Percentiles rank a stretch among this genome's conserved stretches.
These are phyloP conservation scores for Drosophila santomea DNA, from an alignment of 1,140 invertebrate species.

Conservation along the genomic window DNA sequence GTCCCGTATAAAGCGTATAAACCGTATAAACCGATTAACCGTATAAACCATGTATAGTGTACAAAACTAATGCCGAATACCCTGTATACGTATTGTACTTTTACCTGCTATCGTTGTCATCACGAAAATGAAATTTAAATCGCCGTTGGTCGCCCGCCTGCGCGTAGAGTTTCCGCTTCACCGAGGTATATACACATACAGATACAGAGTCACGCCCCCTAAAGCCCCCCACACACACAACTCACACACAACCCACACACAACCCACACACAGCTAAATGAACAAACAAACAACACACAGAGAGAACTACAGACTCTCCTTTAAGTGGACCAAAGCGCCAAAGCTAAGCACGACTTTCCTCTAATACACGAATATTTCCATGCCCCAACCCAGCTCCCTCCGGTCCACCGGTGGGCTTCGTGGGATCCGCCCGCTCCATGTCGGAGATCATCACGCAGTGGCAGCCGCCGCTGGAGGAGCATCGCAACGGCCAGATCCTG, in stretches of 20 bases:
- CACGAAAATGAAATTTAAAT: constrained; percentile 37
- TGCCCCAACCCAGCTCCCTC: constrained; percentile 89
- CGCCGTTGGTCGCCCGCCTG: constrained; percentile 60
- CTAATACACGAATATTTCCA: constrained; percentile 1
- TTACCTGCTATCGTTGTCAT: constrained; percentile 75
- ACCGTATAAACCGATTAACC: no score
- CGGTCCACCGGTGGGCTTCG: constrained; percentile 94
- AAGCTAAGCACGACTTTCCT: not conserved
- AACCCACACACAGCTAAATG: not conserved
- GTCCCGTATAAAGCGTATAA: constrained; percentile 1
- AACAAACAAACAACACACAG: not conserved
- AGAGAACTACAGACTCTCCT: constrained; percentile 34
- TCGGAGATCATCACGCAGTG: constrained; percentile 99
- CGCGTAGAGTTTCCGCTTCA: constrained; percentile 83
- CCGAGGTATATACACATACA: constrained; percentile 69
- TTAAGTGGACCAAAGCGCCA: not conserved
- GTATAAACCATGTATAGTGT: constrained; percentile 42
- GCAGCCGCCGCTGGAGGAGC: constrained; percentile 96
- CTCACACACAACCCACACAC: constrained; percentile 9
- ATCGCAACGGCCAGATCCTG: constrained; percentile 96
- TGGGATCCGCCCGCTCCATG: constrained; percentile 95
- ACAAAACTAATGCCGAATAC: constrained; percentile 71
- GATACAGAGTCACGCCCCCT: constrained; percentile 18
- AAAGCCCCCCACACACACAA: not conserved
- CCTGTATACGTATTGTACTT: constrained; percentile 74